Conservation (phyloP, 2,113 vertebrate genomes). For the Crypturellus undulatus region DNA sequence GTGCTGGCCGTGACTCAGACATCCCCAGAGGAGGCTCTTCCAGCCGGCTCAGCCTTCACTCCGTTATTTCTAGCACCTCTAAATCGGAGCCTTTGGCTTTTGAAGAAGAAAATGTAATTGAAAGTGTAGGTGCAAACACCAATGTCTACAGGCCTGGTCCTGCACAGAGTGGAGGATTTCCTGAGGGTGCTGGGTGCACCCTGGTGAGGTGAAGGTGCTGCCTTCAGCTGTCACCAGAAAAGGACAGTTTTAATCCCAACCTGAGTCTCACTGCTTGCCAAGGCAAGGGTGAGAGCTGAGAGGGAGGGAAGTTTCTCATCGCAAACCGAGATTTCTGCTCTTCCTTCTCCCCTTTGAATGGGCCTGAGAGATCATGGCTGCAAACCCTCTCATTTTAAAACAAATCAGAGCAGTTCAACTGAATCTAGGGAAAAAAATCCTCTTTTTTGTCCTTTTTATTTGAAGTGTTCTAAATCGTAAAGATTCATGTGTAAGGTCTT, state of each 20-base stretch:
- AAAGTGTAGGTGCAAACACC: not conserved
- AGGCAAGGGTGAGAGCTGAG: not conserved
- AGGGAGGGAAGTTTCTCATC: not conserved
- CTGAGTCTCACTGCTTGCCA: not conserved
- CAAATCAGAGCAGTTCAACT: not conserved
- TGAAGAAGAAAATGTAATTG: not conserved
- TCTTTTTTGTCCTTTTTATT: not conserved
- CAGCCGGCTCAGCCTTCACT: not conserved
- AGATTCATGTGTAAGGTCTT: not conserved
- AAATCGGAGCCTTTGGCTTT: constrained; percentile 18
- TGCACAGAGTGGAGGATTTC: not conserved
- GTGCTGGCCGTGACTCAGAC: not conserved
- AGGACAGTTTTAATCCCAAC: not conserved
- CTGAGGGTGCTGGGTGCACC: fast-evolving
- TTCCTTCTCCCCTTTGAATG: not conserved
- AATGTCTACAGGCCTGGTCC: not conserved
- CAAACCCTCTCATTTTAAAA: not conserved
- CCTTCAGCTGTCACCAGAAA: not conserved
- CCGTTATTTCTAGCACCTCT: no score
- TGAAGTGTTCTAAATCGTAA: not conserved
- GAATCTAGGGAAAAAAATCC: not conserved
- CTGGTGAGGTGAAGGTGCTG: not conserved
- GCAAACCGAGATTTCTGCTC: not conserved
- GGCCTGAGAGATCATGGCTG: not conserved
- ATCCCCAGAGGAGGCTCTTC: not conserved